These are phyloP conservation scores for Poliocrania exsul DNA, from an alignment of 2,797 vertebrate species.

Conservation along the genomic window DNA sequence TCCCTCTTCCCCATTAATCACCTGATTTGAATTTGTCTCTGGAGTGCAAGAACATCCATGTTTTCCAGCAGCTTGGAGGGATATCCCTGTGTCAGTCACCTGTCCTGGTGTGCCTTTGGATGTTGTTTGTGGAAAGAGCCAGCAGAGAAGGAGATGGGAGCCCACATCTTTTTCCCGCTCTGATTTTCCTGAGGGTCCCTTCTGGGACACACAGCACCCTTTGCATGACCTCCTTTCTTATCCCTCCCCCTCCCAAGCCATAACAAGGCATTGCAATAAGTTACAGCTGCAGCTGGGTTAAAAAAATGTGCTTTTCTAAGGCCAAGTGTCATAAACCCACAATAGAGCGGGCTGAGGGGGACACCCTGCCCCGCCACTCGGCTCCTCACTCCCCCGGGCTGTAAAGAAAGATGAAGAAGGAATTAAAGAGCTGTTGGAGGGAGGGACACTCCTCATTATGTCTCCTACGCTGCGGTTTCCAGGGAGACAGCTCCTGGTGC, in stretches of 20 bases:
- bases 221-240: neutral
- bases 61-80: neutral
- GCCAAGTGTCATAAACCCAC: neutral
- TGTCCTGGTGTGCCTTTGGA: rapidly evolving
- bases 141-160: rapidly evolving
- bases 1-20: neutral
- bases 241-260: neutral
- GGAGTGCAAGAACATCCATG: rapidly evolving
- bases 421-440: neutral
- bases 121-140: neutral
- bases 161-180: rapidly evolving
- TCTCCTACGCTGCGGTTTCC: constrained; percentile 67
- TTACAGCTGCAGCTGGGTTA: constrained; percentile 22
- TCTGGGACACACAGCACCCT: neutral
- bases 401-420: neutral
- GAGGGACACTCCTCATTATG: constrained; percentile 1
- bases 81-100: rapidly evolving
- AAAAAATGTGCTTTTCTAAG: constrained; percentile 1
- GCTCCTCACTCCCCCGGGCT: neutral
- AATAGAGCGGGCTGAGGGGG: neutral
- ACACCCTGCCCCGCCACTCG: neutral
- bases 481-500: constrained; percentile 67
- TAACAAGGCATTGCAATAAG: neutral
- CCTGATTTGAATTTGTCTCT: neutral
- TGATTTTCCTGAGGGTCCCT: neutral